These are phyloP conservation scores for Scyliorhinus canicula DNA, from an alignment of 2,797 vertebrate species.

Conservation along the genomic window DNA sequence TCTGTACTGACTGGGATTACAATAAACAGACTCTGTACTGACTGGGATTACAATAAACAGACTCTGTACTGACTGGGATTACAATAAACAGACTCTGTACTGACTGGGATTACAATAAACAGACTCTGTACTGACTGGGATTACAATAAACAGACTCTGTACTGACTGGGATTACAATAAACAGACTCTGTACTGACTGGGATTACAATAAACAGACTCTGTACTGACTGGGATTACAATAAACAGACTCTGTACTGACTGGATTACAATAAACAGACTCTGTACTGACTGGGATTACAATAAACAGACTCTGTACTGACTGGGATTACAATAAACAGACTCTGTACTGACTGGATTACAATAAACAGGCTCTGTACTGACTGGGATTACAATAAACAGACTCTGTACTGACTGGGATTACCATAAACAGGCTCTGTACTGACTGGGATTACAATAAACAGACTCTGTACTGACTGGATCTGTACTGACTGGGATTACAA, in stretches of 20 bases:
- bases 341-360: background rate
- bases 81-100: background rate
- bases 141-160: background rate
- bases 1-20: background rate
- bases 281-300: background rate
- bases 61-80: background rate
- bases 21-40: background rate
- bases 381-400: too few species aligned
- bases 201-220: background rate
- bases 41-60: background rate
- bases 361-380: background rate
- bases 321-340: too few species aligned
- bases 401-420: background rate
- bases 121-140: background rate
- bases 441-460: background rate
- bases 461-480: background rate
- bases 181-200: background rate
- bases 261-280: too few species aligned
- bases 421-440: background rate
- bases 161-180: background rate
- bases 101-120: background rate
- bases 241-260: background rate
- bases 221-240: background rate
- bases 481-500: too few species aligned
- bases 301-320: background rate